Conservation (phyloP, 2,113 vertebrate species). For the Anguilla rostrata region DNA sequence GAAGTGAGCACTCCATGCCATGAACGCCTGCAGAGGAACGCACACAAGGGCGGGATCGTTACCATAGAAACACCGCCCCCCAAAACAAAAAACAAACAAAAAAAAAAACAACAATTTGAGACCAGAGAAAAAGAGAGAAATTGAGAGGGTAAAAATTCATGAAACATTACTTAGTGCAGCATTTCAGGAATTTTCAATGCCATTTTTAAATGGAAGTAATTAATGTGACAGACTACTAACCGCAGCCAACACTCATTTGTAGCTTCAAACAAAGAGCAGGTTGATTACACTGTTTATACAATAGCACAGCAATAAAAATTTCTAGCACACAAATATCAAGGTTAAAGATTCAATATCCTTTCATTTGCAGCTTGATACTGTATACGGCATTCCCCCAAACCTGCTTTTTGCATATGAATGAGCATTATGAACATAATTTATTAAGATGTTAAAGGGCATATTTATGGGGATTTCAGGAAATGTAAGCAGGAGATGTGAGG, state of each 20-base stretch:
- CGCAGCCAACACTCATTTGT: neutral
- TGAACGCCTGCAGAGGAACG: slow-evolving; percentile 70
- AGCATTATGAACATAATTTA: slow-evolving; percentile 12
- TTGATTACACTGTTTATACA: neutral
- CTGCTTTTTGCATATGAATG: neutral
- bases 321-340: neutral
- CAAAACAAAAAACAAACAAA: too few species aligned
- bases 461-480: neutral
- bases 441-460: neutral
- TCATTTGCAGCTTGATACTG: neutral
- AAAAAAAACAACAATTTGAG: neutral
- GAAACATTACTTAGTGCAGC: neutral
- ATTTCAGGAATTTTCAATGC: neutral
- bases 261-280: neutral
- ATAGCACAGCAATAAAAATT: neutral
- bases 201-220: neutral
- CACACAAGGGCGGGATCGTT: neutral
- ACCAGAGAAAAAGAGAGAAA: neutral
- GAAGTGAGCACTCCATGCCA: slow-evolving; percentile 83
- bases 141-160: neutral
- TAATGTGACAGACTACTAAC: neutral
- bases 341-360: neutral
- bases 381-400: neutral
- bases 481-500: neutral
- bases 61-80: neutral